These are phyloP conservation scores for Andrena praecox DNA, from an alignment of 2,888 invertebrate species.

Conservation along the genomic window DNA sequence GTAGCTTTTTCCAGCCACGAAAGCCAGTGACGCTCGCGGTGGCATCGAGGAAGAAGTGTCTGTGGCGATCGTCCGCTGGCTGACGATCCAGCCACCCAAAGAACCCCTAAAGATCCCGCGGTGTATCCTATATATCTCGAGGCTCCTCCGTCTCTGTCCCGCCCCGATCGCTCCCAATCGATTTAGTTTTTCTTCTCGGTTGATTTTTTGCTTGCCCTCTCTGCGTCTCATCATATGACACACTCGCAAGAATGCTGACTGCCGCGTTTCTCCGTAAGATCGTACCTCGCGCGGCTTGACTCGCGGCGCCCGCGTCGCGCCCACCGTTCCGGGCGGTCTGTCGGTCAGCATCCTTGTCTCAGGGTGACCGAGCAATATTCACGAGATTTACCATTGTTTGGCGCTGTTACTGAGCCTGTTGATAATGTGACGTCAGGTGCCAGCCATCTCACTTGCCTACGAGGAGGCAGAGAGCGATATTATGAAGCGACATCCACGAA, in stretches of 20 bases:
- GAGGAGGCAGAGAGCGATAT: conserved; percentile 95
- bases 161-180: conserved; percentile 39
- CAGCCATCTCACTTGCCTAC: conserved; percentile 95
- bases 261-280: not conserved
- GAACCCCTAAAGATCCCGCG: conserved; percentile 19
- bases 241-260: conserved; percentile 66
- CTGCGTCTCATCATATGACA: conserved; percentile 64
- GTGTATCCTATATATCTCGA: conserved; percentile 15
- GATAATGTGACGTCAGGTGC: conserved; percentile 86
- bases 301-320: not conserved
- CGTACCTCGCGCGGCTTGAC: no score
- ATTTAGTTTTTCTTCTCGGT: conserved; percentile 65
- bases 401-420: conserved; percentile 82
- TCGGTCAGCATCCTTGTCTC: conserved; percentile 63
- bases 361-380: conserved; percentile 64
- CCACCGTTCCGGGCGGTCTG: not conserved
- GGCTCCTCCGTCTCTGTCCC: conserved; percentile 5
- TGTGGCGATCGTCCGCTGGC: not conserved
- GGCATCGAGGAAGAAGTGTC: not conserved
- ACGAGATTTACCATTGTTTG: conserved; percentile 65
- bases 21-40: not conserved
- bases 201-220: conserved; percentile 70
- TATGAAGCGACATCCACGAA: conserved; percentile 94
- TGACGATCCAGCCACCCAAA: conserved; percentile 1
- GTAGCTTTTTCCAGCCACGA: conserved; percentile 34